Evolutionary conservation across 2,113 vertebrate genomes (phyloP), one percentile per base, ranked within the genome.

Genomic region (Pangasianodon gigas): DNA sequence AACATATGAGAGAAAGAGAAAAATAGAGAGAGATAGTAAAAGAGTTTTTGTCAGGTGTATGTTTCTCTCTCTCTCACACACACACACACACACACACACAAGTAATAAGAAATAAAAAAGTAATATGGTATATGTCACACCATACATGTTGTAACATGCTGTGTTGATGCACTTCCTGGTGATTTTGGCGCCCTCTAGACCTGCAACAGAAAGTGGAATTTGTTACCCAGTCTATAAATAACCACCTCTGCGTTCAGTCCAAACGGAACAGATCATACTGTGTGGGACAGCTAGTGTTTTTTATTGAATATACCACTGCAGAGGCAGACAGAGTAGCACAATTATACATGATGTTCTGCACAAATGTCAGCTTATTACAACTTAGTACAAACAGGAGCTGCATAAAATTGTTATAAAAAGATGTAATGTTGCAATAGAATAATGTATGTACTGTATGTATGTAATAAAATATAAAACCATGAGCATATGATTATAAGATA

Each of bases 161-260:
- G 41, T 87, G 32, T 84, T 56, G 80, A 65, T 88, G 62, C 65
- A 56, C 32, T 67, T 65, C 58, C 88, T 29, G 69, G 44, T 65
- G 71, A 24, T 19, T 89, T 54, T 89, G 83, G 83, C 84, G 71
- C 88, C 88, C 88, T 51, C 84, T 89, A 67, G 71, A 83, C 84
- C 58, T 80, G 88, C 46, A 79, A 79, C 13, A 54, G n/a, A 60
- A 79, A 89, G 74, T 67, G 19, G 69, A 65, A 75, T 85, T 79
- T 32, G 71, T 89, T 89, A 56, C 69, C 46, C 24, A 14, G 69
- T 32, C 84, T 89, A 89, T 86, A 86, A 89, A 89, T 89, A 89
- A 51, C 84, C 44, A 16, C 62, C 51, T 29, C 51, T 56, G 32
- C 69, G 82, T 71, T 88, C 62, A 83, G 56, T 48, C 69, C 54